Evolutionary conservation across 2,888 invertebrate species (phyloP), one percentile per base, ranked within the genome.

Genomic region (Calameuta filiformis): DNA sequence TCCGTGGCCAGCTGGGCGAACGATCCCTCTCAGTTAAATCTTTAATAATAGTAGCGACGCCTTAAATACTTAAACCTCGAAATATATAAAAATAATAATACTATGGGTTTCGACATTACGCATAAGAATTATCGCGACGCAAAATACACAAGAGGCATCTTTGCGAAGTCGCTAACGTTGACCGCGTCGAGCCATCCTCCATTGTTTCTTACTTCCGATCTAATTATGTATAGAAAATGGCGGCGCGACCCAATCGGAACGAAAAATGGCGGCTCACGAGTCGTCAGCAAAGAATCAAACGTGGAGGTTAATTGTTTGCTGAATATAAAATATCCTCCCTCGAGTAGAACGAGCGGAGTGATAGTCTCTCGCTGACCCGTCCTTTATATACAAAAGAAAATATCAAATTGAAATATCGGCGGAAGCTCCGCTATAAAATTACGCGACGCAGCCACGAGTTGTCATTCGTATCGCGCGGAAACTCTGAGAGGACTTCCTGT

Each of bases 51-150:
- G 71, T 76, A 82, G 81, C 81, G 81, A 80, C 77, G 76, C 68
- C 79, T 85, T 82, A 80, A 85, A 85, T 84, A 83, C 80, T 81
- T 84, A 81, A 82, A 79, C 83, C 81, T 82, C 78, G 82, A 82
- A 82, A 87, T 82, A 84, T 88, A 86, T 87, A 88, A 87, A 89
- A 88, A 85, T 88, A 88, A 88, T 87, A 89, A 88, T 88, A 88
- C 88, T 88, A 87, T 86, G 81, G 83, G 85, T 86, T 83, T 80
- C 33, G 71, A 31, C 4, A 12, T 69, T 69, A 31, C 33, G 33
- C 71, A 30, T 11, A 69, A 69, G 30, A 33, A 69, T 69, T 11
- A 31, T 33, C 71, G 31, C 71, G 71, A 69, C 15, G 0, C 31
- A 33, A 69, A 30, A 30, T 6, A 31, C 33, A 30, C 15, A 33